Base-by-base conservation (phyloP, 2,888 invertebrate genomes). In the Xiphydria camelus region DNA sequence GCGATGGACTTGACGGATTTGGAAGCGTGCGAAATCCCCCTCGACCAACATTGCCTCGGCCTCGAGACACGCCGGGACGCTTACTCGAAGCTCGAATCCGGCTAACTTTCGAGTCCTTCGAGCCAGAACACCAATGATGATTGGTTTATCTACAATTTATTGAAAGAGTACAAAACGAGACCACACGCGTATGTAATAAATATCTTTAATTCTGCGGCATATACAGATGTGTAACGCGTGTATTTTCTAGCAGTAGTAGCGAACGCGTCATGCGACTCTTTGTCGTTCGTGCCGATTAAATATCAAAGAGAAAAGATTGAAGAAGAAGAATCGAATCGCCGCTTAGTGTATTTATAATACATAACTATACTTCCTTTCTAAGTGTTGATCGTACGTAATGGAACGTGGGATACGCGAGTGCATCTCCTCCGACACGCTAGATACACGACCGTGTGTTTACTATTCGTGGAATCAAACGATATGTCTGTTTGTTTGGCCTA, bases 161-260 rank as follows among this genome's bases (percentile, higher is more conserved):
- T n/a, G n/a, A n/a, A 40, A 37, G 12, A 29, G 37, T 43, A 38
- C 37, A 43, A 38, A 42, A 36, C 15, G 20, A 38, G 29, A 38
- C 25, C 15, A 23, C 26, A 25, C 19, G 29, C 17, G 17, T n/a
- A n/a, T n/a, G n/a, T n/a, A n/a, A n/a, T n/a, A n/a, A n/a, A n/a
- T n/a, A n/a, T n/a, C 23, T 15, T 14, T 38, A 18, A 34, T 43
- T 29, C 43, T 43, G 18, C 42, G 36, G 42, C 23, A 36, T 42
- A 25, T 39, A 36, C 33, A 22, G 23, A 19, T 43, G 29, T 23
- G 23, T 23, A n/a, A 23, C 6, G 23, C 23, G 23, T 23, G 23
- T 23, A 23, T 23, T 6, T 23, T 6, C n/a, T 23, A 6, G 23
- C 23, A 23, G 23, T n/a, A 23, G 23, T 7, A 23, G n/a, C 6